Percentiles rank a stretch among this genome's conserved stretches.
These are phyloP conservation scores for Eidolon dupreanum DNA, from an alignment of 2,797 vertebrate species.

Conservation along the genomic window DNA sequence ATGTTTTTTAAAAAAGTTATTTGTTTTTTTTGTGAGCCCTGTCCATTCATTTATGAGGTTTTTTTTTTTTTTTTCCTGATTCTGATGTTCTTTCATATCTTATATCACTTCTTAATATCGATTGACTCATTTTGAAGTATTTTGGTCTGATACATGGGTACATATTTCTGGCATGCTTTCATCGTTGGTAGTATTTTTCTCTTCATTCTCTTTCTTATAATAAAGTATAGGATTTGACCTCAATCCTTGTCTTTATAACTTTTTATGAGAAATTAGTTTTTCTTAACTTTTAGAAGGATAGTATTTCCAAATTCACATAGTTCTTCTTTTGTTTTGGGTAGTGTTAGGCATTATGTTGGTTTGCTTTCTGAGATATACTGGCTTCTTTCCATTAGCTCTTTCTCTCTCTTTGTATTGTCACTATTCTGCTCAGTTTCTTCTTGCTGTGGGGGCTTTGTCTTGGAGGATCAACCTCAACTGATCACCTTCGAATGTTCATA, in stretches of 20 bases:
- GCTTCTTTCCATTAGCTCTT: not conserved
- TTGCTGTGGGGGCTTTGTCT: not conserved
- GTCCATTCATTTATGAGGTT: not conserved
- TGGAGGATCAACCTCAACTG: not conserved
- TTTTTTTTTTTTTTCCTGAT: not conserved
- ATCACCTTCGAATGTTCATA: not conserved
- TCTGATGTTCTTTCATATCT: not conserved
- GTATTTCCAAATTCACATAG: not conserved
- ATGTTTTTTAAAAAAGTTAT: not conserved
- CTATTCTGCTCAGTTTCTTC: not conserved
- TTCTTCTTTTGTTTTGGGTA: not conserved
- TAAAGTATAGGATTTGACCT: not conserved
- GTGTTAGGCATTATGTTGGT: not conserved
- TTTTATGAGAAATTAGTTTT: not conserved
- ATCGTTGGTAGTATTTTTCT: not conserved
- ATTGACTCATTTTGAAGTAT: not conserved
- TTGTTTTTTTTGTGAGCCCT: not conserved
- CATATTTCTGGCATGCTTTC: not conserved
- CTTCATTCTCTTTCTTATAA: not conserved
- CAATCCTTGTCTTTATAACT: not conserved
- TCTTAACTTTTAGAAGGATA: not conserved
- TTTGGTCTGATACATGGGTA: not conserved
- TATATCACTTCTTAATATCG: not conserved
- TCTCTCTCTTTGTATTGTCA: not conserved
- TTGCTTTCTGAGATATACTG: not conserved